A percentile compares a stretch with the other conserved stretches of the same genome.
These are phyloP conservation scores for Clitarchus hookeri DNA, from an alignment of 2,888 invertebrate genomes.

Conservation along the genomic window DNA sequence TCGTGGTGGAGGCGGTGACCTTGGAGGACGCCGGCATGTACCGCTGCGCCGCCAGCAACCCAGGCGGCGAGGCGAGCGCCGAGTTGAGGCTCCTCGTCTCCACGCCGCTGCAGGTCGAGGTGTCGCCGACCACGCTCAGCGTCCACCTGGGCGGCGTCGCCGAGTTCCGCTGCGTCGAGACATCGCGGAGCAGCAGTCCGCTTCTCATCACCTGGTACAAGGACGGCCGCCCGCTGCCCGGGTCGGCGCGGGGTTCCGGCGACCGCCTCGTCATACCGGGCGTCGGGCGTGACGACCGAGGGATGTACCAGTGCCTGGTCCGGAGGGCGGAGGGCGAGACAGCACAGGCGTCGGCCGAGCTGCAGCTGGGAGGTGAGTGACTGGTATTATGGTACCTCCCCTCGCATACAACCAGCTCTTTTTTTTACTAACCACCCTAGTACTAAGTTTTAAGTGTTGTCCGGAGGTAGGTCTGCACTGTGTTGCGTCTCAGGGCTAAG, in stretches of 20 bases:
- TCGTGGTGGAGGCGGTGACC: conserved; percentile 72
- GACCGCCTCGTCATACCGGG: conserved; percentile 68
- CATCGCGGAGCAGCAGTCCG: conserved; percentile 45
- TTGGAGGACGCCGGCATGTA: conserved; percentile 71
- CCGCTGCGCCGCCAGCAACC: conserved; percentile 70
- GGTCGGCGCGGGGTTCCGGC: conserved; percentile 65
- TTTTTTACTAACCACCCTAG: too few species aligned
- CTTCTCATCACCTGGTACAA: conserved; percentile 40
- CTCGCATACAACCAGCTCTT: too few species aligned
- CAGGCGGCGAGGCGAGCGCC: conserved; percentile 71
- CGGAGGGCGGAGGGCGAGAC: conserved; percentile 73
- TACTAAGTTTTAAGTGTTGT: too few species aligned
- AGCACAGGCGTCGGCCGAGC: conserved; percentile 75
- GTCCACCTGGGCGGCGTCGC: conserved; percentile 77
- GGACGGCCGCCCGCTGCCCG: conserved; percentile 68
- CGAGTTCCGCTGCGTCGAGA: conserved; percentile 68
- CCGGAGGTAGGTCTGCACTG: too few species aligned
- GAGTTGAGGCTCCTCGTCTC: conserved; percentile 69
- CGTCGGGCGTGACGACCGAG: conserved; percentile 72
- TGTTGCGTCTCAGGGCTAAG: too few species aligned
- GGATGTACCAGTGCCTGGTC: conserved; percentile 78
- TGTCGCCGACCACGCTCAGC: conserved; percentile 67
- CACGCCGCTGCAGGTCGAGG: conserved; percentile 62
- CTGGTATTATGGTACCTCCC: too few species aligned
- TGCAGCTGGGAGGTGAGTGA: conserved; percentile 70